phyloP scores from a whole-genome alignment of 2,113 vertebrate genomes.

The Myiagra hebetior region DNA sequence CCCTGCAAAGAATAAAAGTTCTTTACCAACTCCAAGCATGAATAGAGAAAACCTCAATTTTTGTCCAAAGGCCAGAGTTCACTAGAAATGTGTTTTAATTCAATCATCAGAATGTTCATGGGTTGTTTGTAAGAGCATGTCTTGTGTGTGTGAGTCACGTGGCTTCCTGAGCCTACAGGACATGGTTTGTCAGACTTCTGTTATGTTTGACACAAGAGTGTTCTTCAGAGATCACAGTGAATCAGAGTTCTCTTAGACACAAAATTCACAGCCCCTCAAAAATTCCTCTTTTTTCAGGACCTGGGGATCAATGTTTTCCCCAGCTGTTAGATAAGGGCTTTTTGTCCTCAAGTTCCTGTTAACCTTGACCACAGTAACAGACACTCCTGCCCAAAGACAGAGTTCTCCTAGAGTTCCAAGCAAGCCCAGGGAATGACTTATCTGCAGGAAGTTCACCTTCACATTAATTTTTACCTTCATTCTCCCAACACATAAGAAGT shows the following conservation, averaged over 20 bases:
- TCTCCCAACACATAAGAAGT: neutral
- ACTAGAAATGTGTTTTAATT: neutral
- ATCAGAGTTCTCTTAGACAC: neutral
- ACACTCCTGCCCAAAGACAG: neutral
- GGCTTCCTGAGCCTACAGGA: conserved; percentile 10
- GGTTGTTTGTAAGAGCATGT: neutral
- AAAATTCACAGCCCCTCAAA: neutral
- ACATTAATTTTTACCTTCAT: neutral
- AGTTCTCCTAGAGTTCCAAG: neutral
- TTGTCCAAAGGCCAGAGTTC: neutral
- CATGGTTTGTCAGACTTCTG: neutral
- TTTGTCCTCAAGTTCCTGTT: neutral
- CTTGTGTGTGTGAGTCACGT: neutral
- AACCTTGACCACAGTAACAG: neutral
- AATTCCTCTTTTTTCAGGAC: neutral
- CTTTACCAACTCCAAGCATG: neutral
- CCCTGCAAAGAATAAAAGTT: neutral
- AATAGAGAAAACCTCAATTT: neutral
- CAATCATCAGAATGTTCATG: neutral
- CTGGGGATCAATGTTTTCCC: neutral
- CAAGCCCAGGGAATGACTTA: neutral
- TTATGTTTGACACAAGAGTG: neutral
- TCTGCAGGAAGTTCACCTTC: neutral
- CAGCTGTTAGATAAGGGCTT: neutral
- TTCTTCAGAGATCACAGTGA: neutral